Evolutionary conservation across 2,797 vertebrate species (phyloP), one percentile per base, ranked within the genome.

Genomic region (Micromesistius poutassou): DNA sequence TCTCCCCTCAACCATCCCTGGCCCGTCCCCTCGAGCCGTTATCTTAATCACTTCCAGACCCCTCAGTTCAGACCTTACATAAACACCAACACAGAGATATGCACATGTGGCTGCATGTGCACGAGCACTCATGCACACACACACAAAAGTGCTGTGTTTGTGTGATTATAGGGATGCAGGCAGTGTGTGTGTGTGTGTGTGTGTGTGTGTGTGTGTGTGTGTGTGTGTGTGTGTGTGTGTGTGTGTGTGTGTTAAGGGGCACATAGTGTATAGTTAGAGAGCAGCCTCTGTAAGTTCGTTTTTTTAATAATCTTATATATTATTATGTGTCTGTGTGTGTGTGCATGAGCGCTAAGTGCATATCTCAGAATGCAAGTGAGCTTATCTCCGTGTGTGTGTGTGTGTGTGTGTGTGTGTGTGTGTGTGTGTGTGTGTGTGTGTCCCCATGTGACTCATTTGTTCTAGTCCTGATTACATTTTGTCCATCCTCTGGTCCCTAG

Each of bases 31-130:
- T 46, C 78, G 36, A 82, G 85, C 84, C 85, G 85, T 91, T 91
- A 91, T 91, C 90, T 91, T 91, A 90, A 91, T 91, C 87, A 90
- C 87, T 91, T 86, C 88, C 90, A 91, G 91, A 85, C 87, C 78
- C 85, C 81, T 82, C 74, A 62, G 78, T 68, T 79, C 42, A 46
- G 33, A 10, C 73, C 55, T 25, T 78, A 78, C 35, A 38, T 81
- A 86, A 75, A 84, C 79, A 80, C 75, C 77, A 73, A 84, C 79
- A 80, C 42, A 80, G 68, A 80, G 77, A 79, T 71, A 78, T 46
- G 80, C 77, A 81, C 55, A 81, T 62, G 55, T 62, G 55, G 55
- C 80, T 80, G 77, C 72, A 78, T 76, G 80, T 79, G 80, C 79
- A 75, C 35, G 76, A 28, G 50, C 74, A 62, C 46, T 33, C 74